Evolutionary conservation across 2,797 vertebrate species (phyloP).

Genomic region (Chelonia mydas): DNA sequence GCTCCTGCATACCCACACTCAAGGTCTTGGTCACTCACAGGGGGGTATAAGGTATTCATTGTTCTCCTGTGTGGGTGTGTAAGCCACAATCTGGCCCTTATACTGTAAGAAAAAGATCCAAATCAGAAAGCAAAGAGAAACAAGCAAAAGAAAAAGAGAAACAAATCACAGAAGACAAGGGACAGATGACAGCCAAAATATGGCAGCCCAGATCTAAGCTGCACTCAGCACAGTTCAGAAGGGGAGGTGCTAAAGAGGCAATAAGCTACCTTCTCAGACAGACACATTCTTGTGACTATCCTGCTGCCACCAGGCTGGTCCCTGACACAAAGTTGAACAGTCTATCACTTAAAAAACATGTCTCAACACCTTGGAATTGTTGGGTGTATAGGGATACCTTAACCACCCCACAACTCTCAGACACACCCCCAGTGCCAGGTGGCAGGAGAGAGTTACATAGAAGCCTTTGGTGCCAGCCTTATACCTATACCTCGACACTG

Average conservation of each 20-base stretch:
- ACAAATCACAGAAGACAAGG: conserved; percentile 9
- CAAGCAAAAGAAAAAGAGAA: conserved; percentile 1
- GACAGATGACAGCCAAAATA: background rate
- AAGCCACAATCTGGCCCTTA: background rate
- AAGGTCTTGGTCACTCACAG: background rate
- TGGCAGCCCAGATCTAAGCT: conserved; percentile 15
- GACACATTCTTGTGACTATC: conserved; percentile 44
- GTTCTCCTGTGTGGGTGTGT: background rate
- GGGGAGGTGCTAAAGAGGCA: conserved; percentile 19
- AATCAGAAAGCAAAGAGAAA: background rate
- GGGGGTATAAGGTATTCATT: background rate
- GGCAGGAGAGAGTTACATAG: background rate
- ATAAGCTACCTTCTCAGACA: conserved; percentile 17
- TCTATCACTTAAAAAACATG: conserved; percentile 44
- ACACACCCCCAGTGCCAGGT: background rate
- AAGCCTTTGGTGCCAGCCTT: background rate
- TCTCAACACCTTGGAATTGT: conserved; percentile 9
- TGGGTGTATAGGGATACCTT: background rate
- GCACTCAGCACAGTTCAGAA: background rate
- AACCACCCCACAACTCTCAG: conserved; percentile 8
- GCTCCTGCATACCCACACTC: background rate
- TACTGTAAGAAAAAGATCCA: background rate
- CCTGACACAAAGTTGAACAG: background rate
- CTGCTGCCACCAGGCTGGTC: conserved; percentile 23
- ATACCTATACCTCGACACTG: background rate